phyloP scores from a whole-genome alignment of 2,888 invertebrate genomes.

The Sylvicola cinctus region DNA sequence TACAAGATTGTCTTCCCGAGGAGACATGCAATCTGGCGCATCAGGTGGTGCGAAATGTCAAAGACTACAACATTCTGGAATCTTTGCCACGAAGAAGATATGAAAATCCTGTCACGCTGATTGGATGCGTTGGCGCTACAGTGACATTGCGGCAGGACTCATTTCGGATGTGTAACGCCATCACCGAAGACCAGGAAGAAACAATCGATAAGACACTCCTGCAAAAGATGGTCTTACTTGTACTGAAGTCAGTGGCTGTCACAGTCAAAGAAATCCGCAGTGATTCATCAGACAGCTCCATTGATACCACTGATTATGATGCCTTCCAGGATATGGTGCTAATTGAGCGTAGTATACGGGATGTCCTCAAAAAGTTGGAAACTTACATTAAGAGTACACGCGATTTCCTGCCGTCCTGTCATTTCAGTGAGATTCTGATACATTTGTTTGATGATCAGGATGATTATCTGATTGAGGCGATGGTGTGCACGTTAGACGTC shows the following conservation, averaged over 20 bases:
- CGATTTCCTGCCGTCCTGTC: conserved; percentile 73
- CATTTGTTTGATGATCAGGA: conserved; percentile 80
- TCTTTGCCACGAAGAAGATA: conserved; percentile 22
- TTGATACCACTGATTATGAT: conserved; percentile 67
- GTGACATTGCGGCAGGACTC: conserved; percentile 13
- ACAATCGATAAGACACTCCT: conserved; percentile 53
- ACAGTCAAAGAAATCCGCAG: conserved; percentile 78
- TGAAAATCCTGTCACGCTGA: conserved; percentile 19
- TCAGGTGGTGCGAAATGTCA: conserved; percentile 65
- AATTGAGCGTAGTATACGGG: conserved; percentile 66
- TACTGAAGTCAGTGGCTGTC: conserved; percentile 73
- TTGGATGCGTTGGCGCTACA: conserved; percentile 19
- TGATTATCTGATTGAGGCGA: conserved; percentile 75
- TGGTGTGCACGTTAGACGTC: conserved; percentile 79
- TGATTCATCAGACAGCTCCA: conserved; percentile 62
- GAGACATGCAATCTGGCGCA: conserved; percentile 76
- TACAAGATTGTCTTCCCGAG: conserved; percentile 72
- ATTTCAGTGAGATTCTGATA: conserved; percentile 71
- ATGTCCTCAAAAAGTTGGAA: conserved; percentile 63
- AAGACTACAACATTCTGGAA: conserved; percentile 49
- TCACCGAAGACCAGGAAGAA: background rate
- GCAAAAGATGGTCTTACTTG: conserved; percentile 69
- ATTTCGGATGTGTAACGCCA: conserved; percentile 6
- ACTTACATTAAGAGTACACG: conserved; percentile 58
- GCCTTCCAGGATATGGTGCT: conserved; percentile 77